Evolutionary conservation across 2,888 invertebrate species (phyloP), one percentile per base, ranked within the genome.

Genomic region (Zaprionus bogoriensis): DNA sequence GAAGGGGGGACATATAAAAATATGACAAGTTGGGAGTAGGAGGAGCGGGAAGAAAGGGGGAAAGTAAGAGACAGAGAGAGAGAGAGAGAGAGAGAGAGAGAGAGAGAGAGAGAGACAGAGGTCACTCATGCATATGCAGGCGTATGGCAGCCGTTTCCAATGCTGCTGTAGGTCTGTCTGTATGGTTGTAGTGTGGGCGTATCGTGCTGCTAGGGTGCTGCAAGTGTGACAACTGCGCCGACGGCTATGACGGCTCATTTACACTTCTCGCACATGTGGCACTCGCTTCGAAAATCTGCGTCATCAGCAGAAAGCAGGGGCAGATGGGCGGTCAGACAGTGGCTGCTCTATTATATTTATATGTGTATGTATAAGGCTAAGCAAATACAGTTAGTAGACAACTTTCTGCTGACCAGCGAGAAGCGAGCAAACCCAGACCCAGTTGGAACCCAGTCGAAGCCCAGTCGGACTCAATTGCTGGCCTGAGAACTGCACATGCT

Each of bases 171-270:
- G 44, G 41, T 46, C 46, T 25, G 42, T 27, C 36, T 42, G 45
- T 30, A 30, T 52, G 52, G 17, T 20, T 22, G 30, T 22, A 5
- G 20, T 19, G 30, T 19, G n/a, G 25, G 36, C 4, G 47, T 32
- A 44, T 9, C 48, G 42, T 38, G 20, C n/a, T n/a, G n/a, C n/a
- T n/a, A n/a, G n/a, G n/a, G n/a, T n/a, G n/a, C n/a, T 59, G 58
- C 66, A 75, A 69, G 76, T 81, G 82, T 82, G 85, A 84, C 76
- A 76, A 82, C 74, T 78, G 66, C 47, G 83, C 82, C 82, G 74
- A 64, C 62, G 67, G 82, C 85, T 69, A 77, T 75, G 73, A 82
- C 85, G 87, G 82, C 87, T 85, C 87, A 82, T 81, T 81, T 87
- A 81, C 85, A 86, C 76, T 75, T 68, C 12, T 9, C 0, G 41